Percentiles rank a stretch among this genome's conserved stretches.
phyloP scores from a whole-genome alignment of 2,888 invertebrate genomes.

The Tinea trinotella region DNA sequence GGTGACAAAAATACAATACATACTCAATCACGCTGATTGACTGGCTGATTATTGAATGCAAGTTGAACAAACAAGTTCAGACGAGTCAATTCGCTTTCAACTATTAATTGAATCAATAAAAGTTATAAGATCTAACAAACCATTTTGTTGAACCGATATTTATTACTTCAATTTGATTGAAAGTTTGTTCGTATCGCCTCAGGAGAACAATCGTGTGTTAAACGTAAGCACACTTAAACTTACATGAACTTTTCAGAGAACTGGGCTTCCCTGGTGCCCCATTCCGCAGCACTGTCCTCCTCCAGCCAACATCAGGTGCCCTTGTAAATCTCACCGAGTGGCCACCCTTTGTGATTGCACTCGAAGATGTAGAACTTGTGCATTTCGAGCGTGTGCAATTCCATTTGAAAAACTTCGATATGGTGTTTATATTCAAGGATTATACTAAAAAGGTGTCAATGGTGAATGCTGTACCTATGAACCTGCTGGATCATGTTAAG shows the following conservation, averaged over 20 bases:
- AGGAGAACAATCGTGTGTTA: no score
- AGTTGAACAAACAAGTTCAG: no score
- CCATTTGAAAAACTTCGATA: constrained; percentile 99
- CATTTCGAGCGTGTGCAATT: constrained; percentile 99
- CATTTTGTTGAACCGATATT: no score
- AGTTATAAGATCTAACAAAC: no score
- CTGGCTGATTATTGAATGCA: no score
- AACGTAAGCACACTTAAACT: no score
- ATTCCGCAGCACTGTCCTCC: constrained; percentile 93
- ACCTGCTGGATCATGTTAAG: constrained; percentile 98
- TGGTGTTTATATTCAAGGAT: constrained; percentile 99
- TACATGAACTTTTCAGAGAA: constrained; percentile 82
- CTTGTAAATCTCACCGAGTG: constrained; percentile 98
- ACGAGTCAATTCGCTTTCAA: no score
- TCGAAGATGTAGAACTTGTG: constrained; percentile 97
- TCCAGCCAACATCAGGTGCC: constrained; percentile 98
- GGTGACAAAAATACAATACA: no score
- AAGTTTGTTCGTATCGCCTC: no score
- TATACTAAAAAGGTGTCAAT: constrained; percentile 94
- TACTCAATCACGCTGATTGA: no score
- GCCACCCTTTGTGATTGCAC: constrained; percentile 98
- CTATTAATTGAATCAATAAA: no score
- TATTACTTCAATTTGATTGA: no score
- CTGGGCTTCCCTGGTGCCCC: constrained; percentile 98
- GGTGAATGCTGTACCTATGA: constrained; percentile 99